phyloP scores from a whole-genome alignment of 2,888 invertebrate species.

The Coenonympha arcania region DNA sequence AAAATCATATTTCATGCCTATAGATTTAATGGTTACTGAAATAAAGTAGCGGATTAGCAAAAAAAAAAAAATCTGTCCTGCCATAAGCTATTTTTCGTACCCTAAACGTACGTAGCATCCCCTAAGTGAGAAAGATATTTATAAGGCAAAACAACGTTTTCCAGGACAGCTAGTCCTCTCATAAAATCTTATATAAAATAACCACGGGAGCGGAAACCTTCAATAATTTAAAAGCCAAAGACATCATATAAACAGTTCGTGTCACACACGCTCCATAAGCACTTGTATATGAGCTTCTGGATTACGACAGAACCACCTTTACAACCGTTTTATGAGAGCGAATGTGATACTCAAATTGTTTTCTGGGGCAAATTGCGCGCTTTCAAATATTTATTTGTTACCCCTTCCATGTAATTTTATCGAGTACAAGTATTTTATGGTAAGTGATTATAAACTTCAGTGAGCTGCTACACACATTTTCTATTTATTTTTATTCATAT shows the following conservation, averaged over 20 bases:
- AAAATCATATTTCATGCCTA: too few species aligned
- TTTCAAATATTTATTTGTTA: conserved; percentile 25
- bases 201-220: not conserved
- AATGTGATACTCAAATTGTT: conserved; percentile 30
- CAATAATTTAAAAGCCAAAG: conserved; percentile 18
- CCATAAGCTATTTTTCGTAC: too few species aligned
- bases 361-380: conserved; percentile 14
- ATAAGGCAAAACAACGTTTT: too few species aligned
- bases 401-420: conserved; percentile 17
- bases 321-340: conserved; percentile 41
- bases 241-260: conserved; percentile 15
- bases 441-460: conserved; percentile 13
- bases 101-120: too few species aligned
- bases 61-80: too few species aligned
- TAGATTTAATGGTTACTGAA: too few species aligned
- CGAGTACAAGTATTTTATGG: conserved; percentile 16
- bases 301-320: conserved; percentile 42
- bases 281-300: conserved; percentile 29
- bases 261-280: conserved; percentile 12
- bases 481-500: conserved; percentile 10
- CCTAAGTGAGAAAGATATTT: too few species aligned
- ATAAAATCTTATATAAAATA: conserved; percentile 4
- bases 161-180: too few species aligned
- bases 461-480: conserved; percentile 12
- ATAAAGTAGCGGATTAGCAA: too few species aligned